Evolutionary conservation across 2,113 vertebrate species (phyloP), one percentile per base, ranked within the genome.

Genomic region (Chamaea fasciata): DNA sequence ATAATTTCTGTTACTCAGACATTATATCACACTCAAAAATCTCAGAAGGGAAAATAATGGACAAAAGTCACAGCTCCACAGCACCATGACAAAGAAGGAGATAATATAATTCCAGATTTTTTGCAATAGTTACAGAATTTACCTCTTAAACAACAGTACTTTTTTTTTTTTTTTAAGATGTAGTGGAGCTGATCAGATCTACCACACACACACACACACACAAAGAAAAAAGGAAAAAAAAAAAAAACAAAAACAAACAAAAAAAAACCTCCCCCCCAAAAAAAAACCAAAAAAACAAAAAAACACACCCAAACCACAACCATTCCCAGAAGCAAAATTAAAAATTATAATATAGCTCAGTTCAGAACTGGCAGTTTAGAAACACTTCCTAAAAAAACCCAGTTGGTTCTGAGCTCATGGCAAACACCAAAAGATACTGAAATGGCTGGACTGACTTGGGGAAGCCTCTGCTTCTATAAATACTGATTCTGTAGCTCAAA

Each of bases 381-480:
- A 78, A 83, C 46, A 92, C 39, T 42, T 78, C 18, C 73, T 78
- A 70, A 82, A 75, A 57, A 77, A 83, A 27, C 4, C 42, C 22
- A 59, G 19, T 55, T 41, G 63, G 30, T 76, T 71, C 56, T 60
- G 35, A 87, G 59, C 59, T 85, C 20, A n/a, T 8, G 24, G 70
- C 53, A 62, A 83, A 35, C 70, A 89, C 78, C 63, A 83, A 47
- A 47, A 69, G 52, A 35, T 62, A 64, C 5, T 41, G 57, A 94
- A 82, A 90, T 64, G 55, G 37, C 37, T 85, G 75, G 24, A 75
- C 5, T 79, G 85, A 79, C 52, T 11, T 49, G 53, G 65, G 75
- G 63, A 96, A 96, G 49, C 77, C 87, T 92, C 84, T 84, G 24
- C 33, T 92, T 82, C 87, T 82, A 82, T 28, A 71, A 59, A 78